Evolutionary conservation across 2,888 invertebrate species (phyloP), one percentile per base, ranked within the genome.

Genomic region (Xanthia togata): DNA sequence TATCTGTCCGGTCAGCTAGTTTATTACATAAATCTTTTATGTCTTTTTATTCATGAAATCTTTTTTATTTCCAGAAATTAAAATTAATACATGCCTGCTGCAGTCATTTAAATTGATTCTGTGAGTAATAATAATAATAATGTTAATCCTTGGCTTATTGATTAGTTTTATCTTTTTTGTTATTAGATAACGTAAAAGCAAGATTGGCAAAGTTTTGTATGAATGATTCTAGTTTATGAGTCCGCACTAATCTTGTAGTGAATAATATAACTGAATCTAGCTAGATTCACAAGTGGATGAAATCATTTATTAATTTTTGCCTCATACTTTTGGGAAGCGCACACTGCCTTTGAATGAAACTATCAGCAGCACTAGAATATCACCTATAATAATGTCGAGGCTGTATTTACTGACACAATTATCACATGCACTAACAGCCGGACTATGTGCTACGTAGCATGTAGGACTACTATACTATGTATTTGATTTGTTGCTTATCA

Each of bases 21-120:
- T 50, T 50, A 23, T 9, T 20, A 6, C 20, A 20, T 6, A 50
- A 8, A 2, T 6, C 6, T 20, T 50, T 20, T 8, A 20, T 50
- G 8, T 50, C 20, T 50, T 38, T 12, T n/a, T 31, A 35, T 31
- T 26, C 1, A 50, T n/a, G 12, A 23, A 38, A 57, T 23, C 9
- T n/a, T 62, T 53, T 68, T 78, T 17, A 65, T 74, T 89, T 90
- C 53, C 89, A 91, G 90, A 84, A 84, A 74, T 78, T 83, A 74
- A 84, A 72, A 77, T 68, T 79, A 83, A 78, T 76, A 83, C 60
- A 85, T 82, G 84, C 87, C 82, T 78, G 87, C 82, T 80, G 87
- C 86, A 81, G 89, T 90, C 88, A 78, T 85, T 81, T 83, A 84
- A 90, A 91, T 90, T 91, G 91, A 93, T 91, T 84, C 87, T 91